These are phyloP conservation scores for Phataginus tetradactyla DNA, from an alignment of 2,797 vertebrate species.

Conservation along the genomic window DNA sequence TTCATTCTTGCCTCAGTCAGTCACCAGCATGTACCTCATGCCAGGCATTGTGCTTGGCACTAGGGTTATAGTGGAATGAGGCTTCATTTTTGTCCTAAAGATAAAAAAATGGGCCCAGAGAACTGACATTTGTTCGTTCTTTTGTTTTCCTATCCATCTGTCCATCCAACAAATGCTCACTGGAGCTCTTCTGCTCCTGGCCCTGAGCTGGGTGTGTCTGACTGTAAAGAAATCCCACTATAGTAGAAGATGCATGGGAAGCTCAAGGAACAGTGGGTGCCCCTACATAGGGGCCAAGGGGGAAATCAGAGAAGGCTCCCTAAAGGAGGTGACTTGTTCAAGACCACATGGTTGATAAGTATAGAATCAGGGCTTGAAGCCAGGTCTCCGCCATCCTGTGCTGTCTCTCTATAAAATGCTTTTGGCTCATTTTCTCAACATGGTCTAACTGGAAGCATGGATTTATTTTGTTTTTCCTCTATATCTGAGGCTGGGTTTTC, in stretches of 20 bases:
- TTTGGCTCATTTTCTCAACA: background rate
- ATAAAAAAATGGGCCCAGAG: background rate
- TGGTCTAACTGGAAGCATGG: background rate
- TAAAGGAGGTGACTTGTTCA: background rate
- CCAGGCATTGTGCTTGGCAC: background rate
- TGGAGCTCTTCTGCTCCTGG: background rate
- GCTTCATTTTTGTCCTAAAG: background rate
- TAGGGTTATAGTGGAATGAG: background rate
- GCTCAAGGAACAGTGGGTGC: background rate
- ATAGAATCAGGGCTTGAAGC: background rate
- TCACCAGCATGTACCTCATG: background rate
- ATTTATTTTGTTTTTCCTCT: background rate
- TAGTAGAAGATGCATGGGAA: background rate
- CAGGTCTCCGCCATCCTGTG: background rate
- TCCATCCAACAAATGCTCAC: background rate
- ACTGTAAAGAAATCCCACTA: background rate
- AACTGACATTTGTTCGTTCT: background rate
- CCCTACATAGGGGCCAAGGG: background rate
- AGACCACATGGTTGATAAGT: background rate
- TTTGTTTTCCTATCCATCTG: background rate
- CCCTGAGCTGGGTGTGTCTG: background rate
- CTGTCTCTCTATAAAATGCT: background rate
- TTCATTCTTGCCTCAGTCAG: background rate
- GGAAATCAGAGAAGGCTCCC: background rate
- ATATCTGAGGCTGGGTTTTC: background rate